Evolutionary conservation across 2,113 vertebrate species (phyloP), one percentile per base, ranked within the genome.

Genomic region (Chamaea fasciata): DNA sequence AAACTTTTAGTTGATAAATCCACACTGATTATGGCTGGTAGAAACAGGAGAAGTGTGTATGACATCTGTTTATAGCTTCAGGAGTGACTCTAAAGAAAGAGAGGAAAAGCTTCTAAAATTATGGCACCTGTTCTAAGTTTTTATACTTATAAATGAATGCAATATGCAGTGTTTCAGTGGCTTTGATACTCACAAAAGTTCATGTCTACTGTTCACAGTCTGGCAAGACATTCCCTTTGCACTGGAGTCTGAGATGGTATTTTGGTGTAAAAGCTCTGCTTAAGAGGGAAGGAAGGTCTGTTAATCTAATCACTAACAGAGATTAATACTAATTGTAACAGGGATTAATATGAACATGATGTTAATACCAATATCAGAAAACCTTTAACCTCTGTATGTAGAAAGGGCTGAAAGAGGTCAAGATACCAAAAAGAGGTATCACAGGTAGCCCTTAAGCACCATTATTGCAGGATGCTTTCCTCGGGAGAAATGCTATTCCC

Each of bases 401-500:
- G 39, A 70, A 77, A 84, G 47, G 56, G n/a, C 52, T 67, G 23
- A 55, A 82, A 60, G 30, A 70, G 7, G 27, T 37, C 65, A 63
- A 18, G 65, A 12, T 18, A 26, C 35, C 47, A 28, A n/a, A 47
- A 71, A 41, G 22, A 35, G 27, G 26, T 23, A 55, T 47, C 0
- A 0, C 18, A 33, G 77, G 39, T 17, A 60, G 4, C 49, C 8
- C 27, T 60, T 49, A 28, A 74, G 24, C 17, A 13, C 41, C 41
- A 3, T 31, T 7, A 0, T 22, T 39, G 39, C 30, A 20, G 33
- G 67, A 42, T 74, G n/a, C 47, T 46, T 73, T n/a, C n/a, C 23
- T 82, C 0, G 0, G 31, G 28, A 52, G 52, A 71, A 63, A 20
- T n/a, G 18, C 27, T 4, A 0, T 26, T 56, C 57, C 27, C 3